Evolutionary conservation across 2,113 vertebrate species (phyloP).

Genomic region (Cervus canadensis): DNA sequence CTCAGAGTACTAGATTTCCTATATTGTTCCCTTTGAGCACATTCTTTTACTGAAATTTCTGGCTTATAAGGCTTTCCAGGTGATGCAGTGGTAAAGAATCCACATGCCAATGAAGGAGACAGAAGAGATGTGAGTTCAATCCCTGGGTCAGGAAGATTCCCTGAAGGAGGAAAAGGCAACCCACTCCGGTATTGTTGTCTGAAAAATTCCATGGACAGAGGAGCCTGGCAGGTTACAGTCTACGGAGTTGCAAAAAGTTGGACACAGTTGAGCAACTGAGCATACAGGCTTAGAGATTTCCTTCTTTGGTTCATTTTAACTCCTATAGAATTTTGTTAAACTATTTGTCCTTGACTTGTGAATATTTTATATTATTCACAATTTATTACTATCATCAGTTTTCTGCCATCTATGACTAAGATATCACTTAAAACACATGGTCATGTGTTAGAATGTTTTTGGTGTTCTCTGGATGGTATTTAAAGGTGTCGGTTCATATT

Average conservation of each 20-base stretch:
- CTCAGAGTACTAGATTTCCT: neutral
- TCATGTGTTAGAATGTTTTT: neutral
- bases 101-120: neutral
- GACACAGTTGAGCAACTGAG: neutral
- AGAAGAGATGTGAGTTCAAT: neutral
- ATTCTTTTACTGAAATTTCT: neutral
- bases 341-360: neutral
- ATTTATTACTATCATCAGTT: neutral
- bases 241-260: neutral
- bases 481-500: neutral
- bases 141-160: neutral
- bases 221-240: neutral
- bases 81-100: neutral
- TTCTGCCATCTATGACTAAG: neutral
- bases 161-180: neutral
- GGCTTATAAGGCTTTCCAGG: neutral
- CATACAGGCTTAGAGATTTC: neutral
- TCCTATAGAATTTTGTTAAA: neutral
- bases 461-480: neutral
- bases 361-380: neutral
- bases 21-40: neutral
- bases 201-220: neutral
- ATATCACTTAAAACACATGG: neutral
- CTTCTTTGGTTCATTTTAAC: neutral
- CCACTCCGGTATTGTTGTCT: neutral